Base-by-base conservation (phyloP, 1,140 invertebrate species). In the Oreohelix idahoensis region DNA sequence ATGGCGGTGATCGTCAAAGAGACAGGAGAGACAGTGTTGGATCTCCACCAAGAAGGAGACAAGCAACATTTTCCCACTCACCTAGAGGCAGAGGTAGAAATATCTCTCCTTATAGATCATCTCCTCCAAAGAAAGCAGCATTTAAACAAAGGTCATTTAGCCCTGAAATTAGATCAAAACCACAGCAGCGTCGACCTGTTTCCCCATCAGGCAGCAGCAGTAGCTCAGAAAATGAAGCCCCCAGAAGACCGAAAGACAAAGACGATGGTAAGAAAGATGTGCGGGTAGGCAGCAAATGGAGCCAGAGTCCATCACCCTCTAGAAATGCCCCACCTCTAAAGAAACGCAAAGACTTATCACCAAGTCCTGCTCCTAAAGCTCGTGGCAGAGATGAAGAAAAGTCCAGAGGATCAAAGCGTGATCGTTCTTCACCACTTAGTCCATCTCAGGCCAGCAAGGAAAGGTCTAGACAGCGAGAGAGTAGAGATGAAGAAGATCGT, bases 161-260 rank as follows among this genome's bases (percentile, higher is more conserved):
- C 49, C 75, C 75, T 10, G 49, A 35, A n/a, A 53, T 26, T 15
- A 51, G n/a, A 29, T 38, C 77, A 39, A 71, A 63, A 36, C 38
- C 32, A 36, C 39, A 36, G 32, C 38, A 42, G 35, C 53, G 51
- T 4, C 66, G 42, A 71, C 45, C 42, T 23, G 45, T 49, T 49
- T 38, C 80, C 15, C 32, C 11, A 8, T 82, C 80, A 45, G 71
- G 71, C 49, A 82, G 80, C 71, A 75, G 71, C 29, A 82, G 80
- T 63, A 82, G 80, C 36, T 82, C 80, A n/a, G 80, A 74, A 38
- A 71, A 38, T 11, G 80, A 82, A 82, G 63, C 38, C 1, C 69
- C 79, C 5, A 71, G 20, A 45, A 58, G 23, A 78, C 49, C 53
- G 15, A 17, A 51, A 51, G 42, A 77, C 29, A 79, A 79, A 66